These are phyloP conservation scores for Lordiphosa clarofinis DNA, from an alignment of 1,140 invertebrate genomes.

Conservation along the genomic window DNA sequence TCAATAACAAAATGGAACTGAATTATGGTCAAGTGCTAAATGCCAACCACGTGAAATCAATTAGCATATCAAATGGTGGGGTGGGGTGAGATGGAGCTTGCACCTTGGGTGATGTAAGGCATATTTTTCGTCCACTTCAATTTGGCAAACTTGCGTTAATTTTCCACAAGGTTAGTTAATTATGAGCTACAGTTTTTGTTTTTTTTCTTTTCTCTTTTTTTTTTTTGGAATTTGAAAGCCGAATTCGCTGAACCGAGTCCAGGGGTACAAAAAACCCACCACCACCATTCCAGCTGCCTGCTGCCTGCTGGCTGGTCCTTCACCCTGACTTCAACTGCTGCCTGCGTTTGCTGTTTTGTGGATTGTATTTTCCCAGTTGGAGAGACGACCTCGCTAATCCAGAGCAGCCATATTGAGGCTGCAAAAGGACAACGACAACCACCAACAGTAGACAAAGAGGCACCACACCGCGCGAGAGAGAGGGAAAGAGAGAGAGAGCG, in stretches of 20 bases:
- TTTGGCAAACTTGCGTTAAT: conserved; percentile 66
- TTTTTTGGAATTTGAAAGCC: conserved; percentile 3
- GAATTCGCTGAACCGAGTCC: conserved; percentile 11
- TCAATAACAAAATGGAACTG: conserved; percentile 1
- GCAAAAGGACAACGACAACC: conserved; percentile 44
- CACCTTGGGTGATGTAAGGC: conserved; percentile 51
- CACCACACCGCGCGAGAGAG: conserved; percentile 18
- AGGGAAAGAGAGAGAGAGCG: conserved; percentile 13
- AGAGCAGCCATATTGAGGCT: conserved; percentile 52
- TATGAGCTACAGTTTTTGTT: conserved; percentile 36
- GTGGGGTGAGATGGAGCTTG: not conserved
- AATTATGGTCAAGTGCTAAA: conserved; percentile 36
- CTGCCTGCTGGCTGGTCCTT: conserved; percentile 35
- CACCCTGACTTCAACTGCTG: conserved; percentile 16
- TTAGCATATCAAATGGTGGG: conserved; percentile 49
- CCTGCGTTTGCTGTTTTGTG: conserved; percentile 1
- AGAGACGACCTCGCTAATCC: conserved; percentile 27
- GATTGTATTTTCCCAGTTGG: conserved; percentile 9
- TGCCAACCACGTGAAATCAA: conserved; percentile 67
- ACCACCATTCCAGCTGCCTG: conserved; percentile 36
- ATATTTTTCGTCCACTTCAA: conserved; percentile 45
- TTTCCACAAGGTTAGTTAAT: conserved; percentile 49
- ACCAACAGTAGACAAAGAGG: conserved; percentile 45
- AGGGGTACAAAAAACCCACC: conserved; percentile 20
- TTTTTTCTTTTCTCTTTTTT: not conserved